Conservation (phyloP, 2,797 vertebrate genomes). For the Sebastes kiyomatsui region DNA sequence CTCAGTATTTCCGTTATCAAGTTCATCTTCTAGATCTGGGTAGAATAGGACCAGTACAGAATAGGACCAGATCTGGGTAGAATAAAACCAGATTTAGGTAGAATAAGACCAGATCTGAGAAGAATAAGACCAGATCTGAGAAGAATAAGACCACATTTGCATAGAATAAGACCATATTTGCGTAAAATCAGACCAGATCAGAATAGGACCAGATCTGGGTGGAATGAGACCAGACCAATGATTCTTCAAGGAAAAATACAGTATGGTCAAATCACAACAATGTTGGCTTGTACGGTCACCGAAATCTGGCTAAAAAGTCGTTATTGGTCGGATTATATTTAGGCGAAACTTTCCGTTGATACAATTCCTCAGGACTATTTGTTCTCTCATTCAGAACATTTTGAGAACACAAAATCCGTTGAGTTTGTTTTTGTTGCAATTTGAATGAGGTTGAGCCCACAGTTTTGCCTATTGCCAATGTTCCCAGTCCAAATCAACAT, state of each 20-base stretch:
- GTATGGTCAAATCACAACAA: neutral
- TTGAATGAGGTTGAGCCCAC: neutral
- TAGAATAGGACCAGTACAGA: neutral
- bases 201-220: neutral
- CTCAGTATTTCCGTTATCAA: neutral
- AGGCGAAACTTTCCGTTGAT: neutral
- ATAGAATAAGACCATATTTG: neutral
- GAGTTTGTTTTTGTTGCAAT: neutral
- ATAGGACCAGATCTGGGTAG: too few species aligned
- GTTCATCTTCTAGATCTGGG: neutral
- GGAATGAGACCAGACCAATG: neutral
- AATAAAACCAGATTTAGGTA: neutral
- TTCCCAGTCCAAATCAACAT: constrained; percentile 9
- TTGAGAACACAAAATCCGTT: neutral
- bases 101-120: neutral
- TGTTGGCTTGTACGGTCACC: neutral
- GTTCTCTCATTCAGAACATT: neutral
- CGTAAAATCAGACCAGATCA: neutral
- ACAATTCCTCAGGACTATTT: neutral
- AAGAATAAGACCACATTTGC: neutral
- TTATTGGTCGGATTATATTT: neutral
- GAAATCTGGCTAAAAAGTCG: neutral
- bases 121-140: too few species aligned
- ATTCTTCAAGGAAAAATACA: too few species aligned
- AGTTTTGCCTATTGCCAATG: neutral